A percentile compares a stretch with the other conserved stretches of the same genome.
Conservation (phyloP, 1,140 invertebrate species). For the Anagrus nilaparvatae region DNA sequence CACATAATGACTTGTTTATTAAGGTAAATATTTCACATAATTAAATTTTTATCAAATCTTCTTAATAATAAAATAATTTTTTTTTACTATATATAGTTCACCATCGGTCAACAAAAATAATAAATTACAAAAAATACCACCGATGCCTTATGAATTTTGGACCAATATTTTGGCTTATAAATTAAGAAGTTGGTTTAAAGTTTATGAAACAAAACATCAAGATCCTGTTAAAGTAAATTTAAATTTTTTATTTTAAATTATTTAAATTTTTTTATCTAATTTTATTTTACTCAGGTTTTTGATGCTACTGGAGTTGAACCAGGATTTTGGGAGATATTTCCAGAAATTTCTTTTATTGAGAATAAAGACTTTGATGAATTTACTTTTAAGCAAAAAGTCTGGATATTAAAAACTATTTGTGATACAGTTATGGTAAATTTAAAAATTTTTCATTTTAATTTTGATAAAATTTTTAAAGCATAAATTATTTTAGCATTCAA, state of each 20-base stretch:
- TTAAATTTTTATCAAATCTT: neutral
- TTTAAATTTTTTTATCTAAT: slow-evolving; percentile 2
- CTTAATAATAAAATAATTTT: neutral
- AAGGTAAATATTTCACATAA: slow-evolving; percentile 28
- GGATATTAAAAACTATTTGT: slow-evolving; percentile 51
- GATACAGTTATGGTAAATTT: slow-evolving; percentile 46
- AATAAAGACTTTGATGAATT: slow-evolving; percentile 47
- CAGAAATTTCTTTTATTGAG: slow-evolving; percentile 40
- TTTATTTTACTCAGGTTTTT: slow-evolving; percentile 38
- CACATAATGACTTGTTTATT: slow-evolving; percentile 50
- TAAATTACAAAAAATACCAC: slow-evolving; percentile 38
- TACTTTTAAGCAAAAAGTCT: slow-evolving; percentile 46
- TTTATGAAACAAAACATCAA: slow-evolving; percentile 38
- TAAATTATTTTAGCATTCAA: slow-evolving; percentile 31
- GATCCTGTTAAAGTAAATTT: slow-evolving; percentile 39
- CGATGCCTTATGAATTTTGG: slow-evolving; percentile 54
- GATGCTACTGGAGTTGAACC: slow-evolving; percentile 44
- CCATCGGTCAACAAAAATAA: slow-evolving; percentile 25
- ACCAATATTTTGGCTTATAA: slow-evolving; percentile 43
- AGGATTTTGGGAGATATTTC: slow-evolving; percentile 43
- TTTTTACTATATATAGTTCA: slow-evolving; percentile 23
- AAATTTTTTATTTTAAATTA: neutral
- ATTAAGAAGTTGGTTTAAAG: slow-evolving; percentile 46
- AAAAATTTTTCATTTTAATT: neutral
- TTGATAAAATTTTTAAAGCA: neutral